Evolutionary conservation across 1,140 invertebrate species (phyloP), one percentile per base, ranked within the genome.

Genomic region (Arctopsyche grandis): DNA sequence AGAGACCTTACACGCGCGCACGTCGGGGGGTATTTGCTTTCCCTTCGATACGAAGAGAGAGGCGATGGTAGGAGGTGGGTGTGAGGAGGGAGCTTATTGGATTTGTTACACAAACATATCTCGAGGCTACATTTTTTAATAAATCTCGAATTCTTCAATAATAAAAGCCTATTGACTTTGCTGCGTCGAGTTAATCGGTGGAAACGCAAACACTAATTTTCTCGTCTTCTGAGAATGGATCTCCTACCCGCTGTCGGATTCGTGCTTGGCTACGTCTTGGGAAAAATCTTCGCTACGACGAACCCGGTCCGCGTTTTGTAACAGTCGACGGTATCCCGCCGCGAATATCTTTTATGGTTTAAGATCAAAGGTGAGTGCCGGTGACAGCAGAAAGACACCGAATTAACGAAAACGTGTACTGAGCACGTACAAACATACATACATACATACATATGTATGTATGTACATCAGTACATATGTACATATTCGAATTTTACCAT

Each of bases 41-140:
- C 29, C 29, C 29, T 38, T 38, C 7, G 29, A 4, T 38, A 38
- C 29, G 29, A 38, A 38, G 29, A 38, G 29, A 38, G 29, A 38
- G 29, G 1, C 29, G 29, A 7, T 38, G 1, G 7, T 38, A 7
- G 29, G 7, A 7, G 29, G 7, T 1, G 29, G 29, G 29, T 38
- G 29, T 4, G 29, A 38, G 29, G 29, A 38, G 29, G 29, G 29
- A 22, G 24, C 10, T 29, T 52, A 71, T 46, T 71, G 43, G 52
- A 75, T 75, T 58, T 29, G 52, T 75, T 75, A 75, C 46, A 75
- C 71, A 75, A 75, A 75, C 71, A 75, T 56, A 24, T 29, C 71
- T 26, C 52, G 46, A 12, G 71, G 71, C 71, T 46, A 75, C 43
- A 58, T 75, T 75, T 75, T 75, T 75, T 58, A 75, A 75, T 75